Conservation (phyloP, 2,113 vertebrate species). For the Alethe diademata region DNA sequence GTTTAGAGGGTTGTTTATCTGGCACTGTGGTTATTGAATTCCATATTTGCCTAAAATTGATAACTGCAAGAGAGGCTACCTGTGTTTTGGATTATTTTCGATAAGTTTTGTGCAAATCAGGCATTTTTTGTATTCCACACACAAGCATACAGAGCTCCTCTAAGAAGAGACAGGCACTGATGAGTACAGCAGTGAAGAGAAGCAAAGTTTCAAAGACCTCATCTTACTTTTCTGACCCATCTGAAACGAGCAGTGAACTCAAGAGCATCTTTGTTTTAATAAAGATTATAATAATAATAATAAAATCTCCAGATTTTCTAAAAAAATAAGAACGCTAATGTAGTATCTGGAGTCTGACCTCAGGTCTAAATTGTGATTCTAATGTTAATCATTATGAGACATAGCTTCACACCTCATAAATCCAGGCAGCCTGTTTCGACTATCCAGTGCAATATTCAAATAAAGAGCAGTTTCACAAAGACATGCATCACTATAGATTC, state of each 20-base stretch:
- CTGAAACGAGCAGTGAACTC: neutral
- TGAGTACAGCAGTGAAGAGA: neutral
- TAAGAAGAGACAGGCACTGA: neutral
- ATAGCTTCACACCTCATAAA: constrained; percentile 69
- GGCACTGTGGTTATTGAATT: rapidly evolving
- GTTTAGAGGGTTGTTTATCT: neutral
- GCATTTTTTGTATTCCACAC: neutral
- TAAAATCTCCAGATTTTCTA: neutral
- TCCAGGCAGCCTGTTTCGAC: constrained; percentile 33
- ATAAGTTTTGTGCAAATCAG: neutral
- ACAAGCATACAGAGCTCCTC: neutral
- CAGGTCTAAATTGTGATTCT: constrained; percentile 67
- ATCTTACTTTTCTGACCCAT: neutral
- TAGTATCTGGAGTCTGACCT: constrained; percentile 63
- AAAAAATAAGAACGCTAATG: constrained; percentile 7
- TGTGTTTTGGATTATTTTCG: neutral
- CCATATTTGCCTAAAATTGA: neutral
- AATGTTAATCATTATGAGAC: constrained; percentile 67
- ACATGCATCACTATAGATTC: constrained; percentile 57
- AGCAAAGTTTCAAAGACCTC: neutral
- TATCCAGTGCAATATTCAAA: constrained; percentile 29
- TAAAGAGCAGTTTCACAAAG: constrained; percentile 69
- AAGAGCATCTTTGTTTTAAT: constrained; percentile 7
- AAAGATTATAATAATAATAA: neutral
- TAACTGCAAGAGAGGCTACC: neutral